phyloP scores from a whole-genome alignment of 2,797 vertebrate species.

The Periparus ater region DNA sequence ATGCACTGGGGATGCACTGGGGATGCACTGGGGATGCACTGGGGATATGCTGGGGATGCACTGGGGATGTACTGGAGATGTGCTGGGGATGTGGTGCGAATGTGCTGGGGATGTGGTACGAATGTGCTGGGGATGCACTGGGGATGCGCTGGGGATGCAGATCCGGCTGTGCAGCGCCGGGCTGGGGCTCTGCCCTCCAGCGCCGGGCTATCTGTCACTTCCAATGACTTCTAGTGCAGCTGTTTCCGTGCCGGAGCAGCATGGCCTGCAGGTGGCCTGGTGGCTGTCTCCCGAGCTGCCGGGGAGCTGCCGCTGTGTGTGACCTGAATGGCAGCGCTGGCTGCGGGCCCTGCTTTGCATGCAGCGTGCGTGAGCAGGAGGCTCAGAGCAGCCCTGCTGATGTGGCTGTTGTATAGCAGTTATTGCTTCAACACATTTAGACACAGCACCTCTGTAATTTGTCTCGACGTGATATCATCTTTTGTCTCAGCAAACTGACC shows the following conservation, averaged over 20 bases:
- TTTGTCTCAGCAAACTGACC: conserved; percentile 72
- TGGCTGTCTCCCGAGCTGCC: conserved; percentile 63
- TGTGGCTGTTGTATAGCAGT: conserved; percentile 67
- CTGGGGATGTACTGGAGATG: too few species aligned
- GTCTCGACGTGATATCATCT: conserved; percentile 73
- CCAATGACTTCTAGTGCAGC: conserved; percentile 70
- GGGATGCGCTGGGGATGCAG: not conserved
- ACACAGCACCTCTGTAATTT: conserved; percentile 73
- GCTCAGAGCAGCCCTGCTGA: conserved; percentile 77
- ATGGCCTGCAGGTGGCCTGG: conserved; percentile 76
- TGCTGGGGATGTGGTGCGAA: too few species aligned
- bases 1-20: not conserved
- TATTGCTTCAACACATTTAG: conserved; percentile 69
- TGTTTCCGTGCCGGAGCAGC: conserved; percentile 54
- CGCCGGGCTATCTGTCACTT: conserved; percentile 71
- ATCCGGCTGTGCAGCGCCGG: not conserved
- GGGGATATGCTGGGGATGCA: too few species aligned
- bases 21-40: not conserved
- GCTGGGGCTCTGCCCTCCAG: conserved; percentile 52
- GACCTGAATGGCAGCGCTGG: conserved; percentile 72
- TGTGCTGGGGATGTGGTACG: too few species aligned
- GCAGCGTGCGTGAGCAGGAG: conserved; percentile 75
- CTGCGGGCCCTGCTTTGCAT: conserved; percentile 77
- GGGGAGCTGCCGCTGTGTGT: conserved; percentile 67
- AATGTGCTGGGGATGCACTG: rapidly evolving